These are phyloP conservation scores for Distichodus sexfasciatus DNA, from an alignment of 2,797 vertebrate species.

Conservation along the genomic window DNA sequence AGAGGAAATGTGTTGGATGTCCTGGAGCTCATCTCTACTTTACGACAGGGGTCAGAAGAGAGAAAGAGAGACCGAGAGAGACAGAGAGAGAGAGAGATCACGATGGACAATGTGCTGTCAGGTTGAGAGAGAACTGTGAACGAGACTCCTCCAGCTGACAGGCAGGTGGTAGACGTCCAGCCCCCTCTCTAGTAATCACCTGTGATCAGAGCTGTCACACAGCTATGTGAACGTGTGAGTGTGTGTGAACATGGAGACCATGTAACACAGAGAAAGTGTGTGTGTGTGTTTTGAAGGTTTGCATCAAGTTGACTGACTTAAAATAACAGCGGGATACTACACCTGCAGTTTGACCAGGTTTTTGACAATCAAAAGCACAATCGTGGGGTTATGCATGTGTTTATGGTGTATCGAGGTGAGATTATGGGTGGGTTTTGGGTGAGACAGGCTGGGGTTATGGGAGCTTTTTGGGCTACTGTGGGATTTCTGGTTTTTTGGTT, in stretches of 20 bases:
- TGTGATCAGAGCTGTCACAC: not conserved
- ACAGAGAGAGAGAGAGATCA: not conserved
- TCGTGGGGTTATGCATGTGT: too few relatives aligned
- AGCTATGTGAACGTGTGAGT: conserved; percentile 11
- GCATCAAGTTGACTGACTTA: not conserved
- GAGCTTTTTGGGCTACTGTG: too few relatives aligned
- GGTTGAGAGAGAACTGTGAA: conserved; percentile 47
- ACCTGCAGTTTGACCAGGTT: too few relatives aligned
- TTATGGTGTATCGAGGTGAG: too few relatives aligned
- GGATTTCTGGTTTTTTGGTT: too few relatives aligned
- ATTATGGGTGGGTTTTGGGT: too few relatives aligned
- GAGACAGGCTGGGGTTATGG: too few relatives aligned
- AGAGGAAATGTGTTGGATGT: not conserved
- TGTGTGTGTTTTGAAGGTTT: not conserved
- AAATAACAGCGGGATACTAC: too few relatives aligned
- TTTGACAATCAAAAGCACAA: too few relatives aligned
- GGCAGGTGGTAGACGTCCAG: conserved; percentile 12
- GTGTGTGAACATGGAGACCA: conserved; percentile 32
- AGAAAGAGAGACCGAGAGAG: conserved; percentile 28
- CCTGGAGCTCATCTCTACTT: not conserved
- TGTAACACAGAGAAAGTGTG: not conserved
- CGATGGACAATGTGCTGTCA: conserved; percentile 48
- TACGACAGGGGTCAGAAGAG: not conserved
- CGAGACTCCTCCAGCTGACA: conserved; percentile 27
- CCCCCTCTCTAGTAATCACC: conserved; percentile 35